Conservation (phyloP, 2,797 vertebrate genomes). For the Syngnathus rostellatus region DNA sequence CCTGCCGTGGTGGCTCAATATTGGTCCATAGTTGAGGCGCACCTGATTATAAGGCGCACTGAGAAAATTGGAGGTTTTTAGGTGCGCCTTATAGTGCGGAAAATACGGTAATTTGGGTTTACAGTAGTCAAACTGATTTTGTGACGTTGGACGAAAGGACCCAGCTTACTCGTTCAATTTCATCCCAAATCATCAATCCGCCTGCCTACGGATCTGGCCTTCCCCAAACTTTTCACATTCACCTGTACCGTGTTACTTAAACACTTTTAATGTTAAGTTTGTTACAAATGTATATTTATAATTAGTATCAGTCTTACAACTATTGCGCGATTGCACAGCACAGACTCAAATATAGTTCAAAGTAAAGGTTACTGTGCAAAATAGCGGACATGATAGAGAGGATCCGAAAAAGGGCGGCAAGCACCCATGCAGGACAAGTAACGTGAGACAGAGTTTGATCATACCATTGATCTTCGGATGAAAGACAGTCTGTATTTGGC, state of each 20-base stretch:
- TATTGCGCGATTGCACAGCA: not conserved
- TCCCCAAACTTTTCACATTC: no score
- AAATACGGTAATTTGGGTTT: no score
- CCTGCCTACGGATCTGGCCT: no score
- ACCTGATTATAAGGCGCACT: no score
- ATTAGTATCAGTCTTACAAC: not conserved
- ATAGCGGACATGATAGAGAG: conserved; percentile 74
- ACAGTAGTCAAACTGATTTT: no score
- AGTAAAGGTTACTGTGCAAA: conserved; percentile 91
- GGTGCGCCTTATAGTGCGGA: no score
- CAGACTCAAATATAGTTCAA: conserved; percentile 80
- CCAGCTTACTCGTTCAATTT: no score
- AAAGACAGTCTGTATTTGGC: conserved; percentile 90
- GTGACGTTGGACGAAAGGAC: no score
- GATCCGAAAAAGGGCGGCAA: conserved; percentile 62
- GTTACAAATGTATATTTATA: not conserved
- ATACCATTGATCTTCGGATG: conserved; percentile 94
- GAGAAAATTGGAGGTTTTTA: no score
- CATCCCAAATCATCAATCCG: no score
- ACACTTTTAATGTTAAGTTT: not conserved
- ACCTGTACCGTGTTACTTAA: not conserved
- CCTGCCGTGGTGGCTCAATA: no score
- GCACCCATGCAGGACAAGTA: conserved; percentile 47
- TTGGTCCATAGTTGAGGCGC: no score
- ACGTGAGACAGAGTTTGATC: conserved; percentile 19